Conservation (phyloP, 2,888 invertebrate genomes). For the Blomia tropicalis region DNA sequence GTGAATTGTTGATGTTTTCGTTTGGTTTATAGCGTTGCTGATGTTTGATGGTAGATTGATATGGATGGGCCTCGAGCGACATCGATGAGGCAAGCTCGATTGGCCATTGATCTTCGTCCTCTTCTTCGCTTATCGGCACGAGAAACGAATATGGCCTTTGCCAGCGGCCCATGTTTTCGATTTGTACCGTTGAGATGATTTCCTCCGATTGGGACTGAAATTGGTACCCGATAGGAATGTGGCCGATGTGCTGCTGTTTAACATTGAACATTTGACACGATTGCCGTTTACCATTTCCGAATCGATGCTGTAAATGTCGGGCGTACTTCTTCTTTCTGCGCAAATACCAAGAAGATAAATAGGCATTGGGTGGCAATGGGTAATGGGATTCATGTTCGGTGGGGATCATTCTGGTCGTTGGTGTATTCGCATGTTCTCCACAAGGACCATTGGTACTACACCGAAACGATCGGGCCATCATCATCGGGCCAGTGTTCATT, state of each 20-base stretch:
- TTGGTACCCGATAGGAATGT: constrained; percentile 1
- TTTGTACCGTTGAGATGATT: too few species aligned
- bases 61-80: neutral
- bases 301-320: constrained; percentile 20
- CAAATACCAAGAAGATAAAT: constrained; percentile 13
- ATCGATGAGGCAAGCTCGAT: neutral
- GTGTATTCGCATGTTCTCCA: too few species aligned
- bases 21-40: too few species aligned
- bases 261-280: neutral
- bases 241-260: constrained; percentile 3
- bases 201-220: neutral
- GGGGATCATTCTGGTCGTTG: too few species aligned
- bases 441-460: too few species aligned
- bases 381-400: too few species aligned
- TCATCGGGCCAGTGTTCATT: too few species aligned
- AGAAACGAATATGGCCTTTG: constrained; percentile 13
- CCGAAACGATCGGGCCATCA: too few species aligned
- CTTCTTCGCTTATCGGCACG: constrained; percentile 11
- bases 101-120: neutral
- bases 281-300: constrained; percentile 3
- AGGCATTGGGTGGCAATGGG: neutral
- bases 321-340: constrained; percentile 18
- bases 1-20: neutral
- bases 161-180: constrained; percentile 7
- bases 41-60: neutral